These are phyloP conservation scores for Leptopilina drosophilae DNA, from an alignment of 2,888 invertebrate species.

Conservation along the genomic window DNA sequence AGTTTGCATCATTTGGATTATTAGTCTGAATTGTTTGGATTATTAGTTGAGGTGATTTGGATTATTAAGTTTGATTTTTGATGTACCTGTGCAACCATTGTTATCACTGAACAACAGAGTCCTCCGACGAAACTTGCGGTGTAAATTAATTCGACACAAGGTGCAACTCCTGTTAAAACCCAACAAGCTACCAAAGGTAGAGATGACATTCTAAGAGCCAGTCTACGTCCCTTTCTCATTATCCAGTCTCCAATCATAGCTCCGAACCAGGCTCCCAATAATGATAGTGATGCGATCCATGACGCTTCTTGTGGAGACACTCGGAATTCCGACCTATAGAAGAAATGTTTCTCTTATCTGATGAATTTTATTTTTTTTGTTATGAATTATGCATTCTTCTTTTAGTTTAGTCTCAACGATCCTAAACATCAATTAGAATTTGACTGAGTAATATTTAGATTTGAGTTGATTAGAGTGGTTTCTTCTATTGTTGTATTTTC, in stretches of 20 bases:
- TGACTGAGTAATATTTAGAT: not conserved
- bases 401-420: not conserved
- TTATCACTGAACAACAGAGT: conserved; percentile 87
- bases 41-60: no score
- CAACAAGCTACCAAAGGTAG: conserved; percentile 89
- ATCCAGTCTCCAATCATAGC: conserved; percentile 88
- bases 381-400: conserved; percentile 23
- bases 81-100: conserved; percentile 85
- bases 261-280: conserved; percentile 88
- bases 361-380: conserved; percentile 7
- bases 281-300: conserved; percentile 89
- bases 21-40: no score
- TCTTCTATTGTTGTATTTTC: not conserved
- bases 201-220: conserved; percentile 84
- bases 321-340: conserved; percentile 78
- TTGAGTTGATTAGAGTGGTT: not conserved
- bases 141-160: conserved; percentile 88
- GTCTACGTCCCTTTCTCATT: conserved; percentile 85
- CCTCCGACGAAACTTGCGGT: conserved; percentile 91
- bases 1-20: no score
- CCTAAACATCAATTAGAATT: not conserved
- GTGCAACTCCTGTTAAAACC: conserved; percentile 88
- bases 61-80: no score
- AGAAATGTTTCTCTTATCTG: conserved; percentile 14
- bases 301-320: conserved; percentile 87